phyloP scores from a whole-genome alignment of 2,113 vertebrate genomes.

The Pogona vitticeps region DNA sequence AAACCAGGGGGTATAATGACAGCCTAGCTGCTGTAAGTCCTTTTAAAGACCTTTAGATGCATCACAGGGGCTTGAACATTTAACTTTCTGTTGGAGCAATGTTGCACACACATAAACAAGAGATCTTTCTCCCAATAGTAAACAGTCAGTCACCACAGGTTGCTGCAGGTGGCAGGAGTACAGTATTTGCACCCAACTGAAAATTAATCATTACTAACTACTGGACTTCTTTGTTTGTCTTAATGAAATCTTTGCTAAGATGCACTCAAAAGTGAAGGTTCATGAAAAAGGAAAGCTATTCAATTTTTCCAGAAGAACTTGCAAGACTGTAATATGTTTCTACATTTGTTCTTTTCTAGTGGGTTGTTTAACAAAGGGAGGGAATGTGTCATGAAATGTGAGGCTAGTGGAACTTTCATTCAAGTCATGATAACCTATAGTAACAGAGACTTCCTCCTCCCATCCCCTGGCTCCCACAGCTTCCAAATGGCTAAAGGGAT shows the following conservation, averaged over 20 bases:
- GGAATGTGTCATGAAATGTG: background rate
- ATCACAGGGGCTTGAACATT: constrained; percentile 3
- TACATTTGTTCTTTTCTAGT: background rate
- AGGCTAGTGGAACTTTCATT: background rate
- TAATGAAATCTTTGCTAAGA: background rate
- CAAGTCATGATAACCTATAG: too few species aligned
- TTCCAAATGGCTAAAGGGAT: too few species aligned
- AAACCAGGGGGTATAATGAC: constrained; percentile 56
- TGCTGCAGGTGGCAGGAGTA: background rate
- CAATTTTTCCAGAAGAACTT: background rate
- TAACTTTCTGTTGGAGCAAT: background rate
- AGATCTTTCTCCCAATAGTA: constrained; percentile 6
- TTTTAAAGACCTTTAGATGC: constrained; percentile 35
- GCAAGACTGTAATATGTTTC: background rate
- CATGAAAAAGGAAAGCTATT: background rate
- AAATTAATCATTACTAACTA: constrained; percentile 16
- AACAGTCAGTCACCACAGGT: background rate
- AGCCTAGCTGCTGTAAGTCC: background rate
- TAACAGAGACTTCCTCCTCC: too few species aligned
- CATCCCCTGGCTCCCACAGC: too few species aligned
- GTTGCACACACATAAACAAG: background rate
- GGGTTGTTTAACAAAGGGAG: background rate
- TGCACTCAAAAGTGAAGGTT: background rate
- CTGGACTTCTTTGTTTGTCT: background rate
- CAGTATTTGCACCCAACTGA: background rate